Conservation (phyloP, 2,888 invertebrate genomes). For the Drosophila macrospina region DNA sequence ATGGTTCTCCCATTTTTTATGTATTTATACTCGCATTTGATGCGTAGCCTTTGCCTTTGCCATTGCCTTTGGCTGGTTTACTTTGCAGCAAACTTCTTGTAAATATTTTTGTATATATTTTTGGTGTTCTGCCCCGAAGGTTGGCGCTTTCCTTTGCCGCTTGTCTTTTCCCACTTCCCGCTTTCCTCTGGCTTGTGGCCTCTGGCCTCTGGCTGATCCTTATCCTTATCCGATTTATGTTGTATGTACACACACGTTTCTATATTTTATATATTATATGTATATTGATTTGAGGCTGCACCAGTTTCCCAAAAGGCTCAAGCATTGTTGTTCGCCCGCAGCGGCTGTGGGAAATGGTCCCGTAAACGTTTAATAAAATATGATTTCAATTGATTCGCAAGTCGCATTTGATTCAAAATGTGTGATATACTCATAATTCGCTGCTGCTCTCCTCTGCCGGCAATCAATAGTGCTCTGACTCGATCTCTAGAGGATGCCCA, state of each 20-base stretch:
- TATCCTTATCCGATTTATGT: conserved; percentile 64
- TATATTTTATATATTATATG: neutral
- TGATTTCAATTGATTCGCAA: conserved; percentile 77
- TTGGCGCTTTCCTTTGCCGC: neutral
- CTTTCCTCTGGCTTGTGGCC: neutral
- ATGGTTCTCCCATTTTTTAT: conserved; percentile 43
- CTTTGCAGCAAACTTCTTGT: conserved; percentile 66
- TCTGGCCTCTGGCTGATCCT: conserved; percentile 34
- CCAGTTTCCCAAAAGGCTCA: conserved; percentile 25
- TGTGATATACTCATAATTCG: conserved; percentile 55
- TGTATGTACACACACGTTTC: conserved; percentile 39
- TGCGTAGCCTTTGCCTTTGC: conserved; percentile 57
- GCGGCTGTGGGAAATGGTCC: conserved; percentile 75
- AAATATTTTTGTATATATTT: conserved; percentile 69
- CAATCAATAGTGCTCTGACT: conserved; percentile 72
- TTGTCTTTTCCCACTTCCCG: no score
- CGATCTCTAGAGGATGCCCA: conserved; percentile 61
- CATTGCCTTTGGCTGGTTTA: conserved; percentile 56
- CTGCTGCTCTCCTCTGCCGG: conserved; percentile 20
- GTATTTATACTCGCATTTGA: conserved; percentile 66
- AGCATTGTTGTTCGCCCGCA: conserved; percentile 52
- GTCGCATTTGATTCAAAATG: conserved; percentile 68
- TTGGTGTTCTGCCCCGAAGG: conserved; percentile 42
- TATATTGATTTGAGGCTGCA: conserved; percentile 52
- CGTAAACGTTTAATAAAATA: conserved; percentile 78